A percentile compares a stretch with the other conserved stretches of the same genome.
Evolutionary conservation across 2,888 invertebrate genomes (phyloP).

Genomic region (Drosophila kuntzei): DNA sequence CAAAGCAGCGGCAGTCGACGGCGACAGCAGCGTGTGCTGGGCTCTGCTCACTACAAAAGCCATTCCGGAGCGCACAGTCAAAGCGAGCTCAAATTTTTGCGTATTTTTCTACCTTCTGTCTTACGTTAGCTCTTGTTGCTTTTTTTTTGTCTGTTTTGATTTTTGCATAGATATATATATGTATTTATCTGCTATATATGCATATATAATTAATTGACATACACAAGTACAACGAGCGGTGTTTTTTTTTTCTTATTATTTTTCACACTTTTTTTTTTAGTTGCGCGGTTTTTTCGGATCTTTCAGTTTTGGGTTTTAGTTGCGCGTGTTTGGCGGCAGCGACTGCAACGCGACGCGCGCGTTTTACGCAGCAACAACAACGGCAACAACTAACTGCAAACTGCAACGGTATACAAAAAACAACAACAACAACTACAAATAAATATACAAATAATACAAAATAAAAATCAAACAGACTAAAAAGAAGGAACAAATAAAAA

Average conservation of each 20-base stretch:
- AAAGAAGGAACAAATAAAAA: slow-evolving; percentile 19
- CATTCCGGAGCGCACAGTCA: slow-evolving; percentile 62
- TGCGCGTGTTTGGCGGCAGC: slow-evolving; percentile 60
- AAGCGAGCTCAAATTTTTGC: slow-evolving; percentile 55
- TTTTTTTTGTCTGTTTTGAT: slow-evolving; percentile 7
- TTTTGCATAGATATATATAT: slow-evolving; percentile 3
- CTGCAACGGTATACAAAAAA: slow-evolving; percentile 8
- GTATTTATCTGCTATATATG: too few relatives aligned
- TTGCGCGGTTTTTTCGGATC: slow-evolving; percentile 42
- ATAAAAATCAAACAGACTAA: slow-evolving; percentile 20
- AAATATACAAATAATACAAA: slow-evolving; percentile 20
- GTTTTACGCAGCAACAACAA: slow-evolving; percentile 43
- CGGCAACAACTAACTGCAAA: slow-evolving; percentile 8
- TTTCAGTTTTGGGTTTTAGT: slow-evolving; percentile 47
- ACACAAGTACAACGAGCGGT: slow-evolving; percentile 33
- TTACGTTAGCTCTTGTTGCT: slow-evolving; percentile 14
- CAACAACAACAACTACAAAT: slow-evolving; percentile 17
- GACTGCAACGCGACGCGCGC: slow-evolving; percentile 58
- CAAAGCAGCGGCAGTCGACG: slow-evolving; percentile 65
- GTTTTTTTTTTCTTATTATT: slow-evolving; percentile 21
- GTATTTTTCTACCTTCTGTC: slow-evolving; percentile 38
- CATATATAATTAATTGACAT: too few relatives aligned
- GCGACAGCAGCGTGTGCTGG: slow-evolving; percentile 70
- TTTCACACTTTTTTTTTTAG: slow-evolving; percentile 25
- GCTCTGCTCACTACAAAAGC: slow-evolving; percentile 64